phyloP scores from a whole-genome alignment of 2,113 vertebrate genomes.

The Apteryx owenii region DNA sequence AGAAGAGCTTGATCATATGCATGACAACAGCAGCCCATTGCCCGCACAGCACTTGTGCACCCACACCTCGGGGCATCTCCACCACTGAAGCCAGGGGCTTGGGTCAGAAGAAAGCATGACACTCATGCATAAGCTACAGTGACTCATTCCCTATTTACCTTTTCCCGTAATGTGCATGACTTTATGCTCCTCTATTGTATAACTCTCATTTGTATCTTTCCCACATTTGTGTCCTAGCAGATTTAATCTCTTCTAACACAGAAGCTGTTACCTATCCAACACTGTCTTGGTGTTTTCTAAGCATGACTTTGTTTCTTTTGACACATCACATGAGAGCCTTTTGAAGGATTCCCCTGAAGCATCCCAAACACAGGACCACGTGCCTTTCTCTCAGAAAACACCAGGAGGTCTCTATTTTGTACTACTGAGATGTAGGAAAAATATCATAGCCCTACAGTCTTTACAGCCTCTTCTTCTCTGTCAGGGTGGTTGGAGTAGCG shows the following conservation, averaged over 20 bases:
- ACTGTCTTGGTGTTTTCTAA: neutral
- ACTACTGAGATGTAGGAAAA: neutral
- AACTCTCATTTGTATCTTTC: neutral
- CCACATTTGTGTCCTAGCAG: neutral
- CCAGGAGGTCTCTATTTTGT: neutral
- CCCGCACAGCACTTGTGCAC: neutral
- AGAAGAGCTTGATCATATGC: neutral
- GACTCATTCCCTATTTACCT: neutral
- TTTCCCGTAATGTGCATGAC: neutral
- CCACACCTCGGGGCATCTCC: neutral
- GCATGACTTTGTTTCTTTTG: neutral
- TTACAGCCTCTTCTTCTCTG: neutral
- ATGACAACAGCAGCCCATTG: neutral
- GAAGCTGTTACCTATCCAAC: neutral
- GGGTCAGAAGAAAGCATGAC: neutral
- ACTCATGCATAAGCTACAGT: neutral
- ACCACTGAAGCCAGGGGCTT: fast-evolving
- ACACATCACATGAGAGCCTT: neutral
- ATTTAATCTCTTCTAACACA: neutral
- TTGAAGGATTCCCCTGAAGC: neutral
- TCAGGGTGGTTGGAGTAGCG: neutral
- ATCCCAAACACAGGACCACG: neutral
- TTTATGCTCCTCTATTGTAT: neutral
- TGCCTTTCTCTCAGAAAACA: neutral
- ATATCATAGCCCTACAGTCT: neutral